Percentiles rank a stretch among this genome's conserved stretches.
These are phyloP conservation scores for Leucoraja ocellata DNA, from an alignment of 2,797 vertebrate genomes.

Conservation along the genomic window DNA sequence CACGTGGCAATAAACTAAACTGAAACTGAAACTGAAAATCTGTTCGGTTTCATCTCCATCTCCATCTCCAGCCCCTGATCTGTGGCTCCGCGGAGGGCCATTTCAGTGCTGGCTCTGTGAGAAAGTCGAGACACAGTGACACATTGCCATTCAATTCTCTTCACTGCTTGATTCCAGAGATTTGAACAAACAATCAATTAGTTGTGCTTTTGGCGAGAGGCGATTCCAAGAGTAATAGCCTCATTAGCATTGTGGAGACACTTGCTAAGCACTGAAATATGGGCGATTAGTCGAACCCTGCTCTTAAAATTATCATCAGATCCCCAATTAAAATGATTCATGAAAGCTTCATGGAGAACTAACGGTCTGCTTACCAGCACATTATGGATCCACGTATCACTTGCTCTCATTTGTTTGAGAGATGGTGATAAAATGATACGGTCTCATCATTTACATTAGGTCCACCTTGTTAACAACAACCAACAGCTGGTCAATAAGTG, in stretches of 20 bases:
- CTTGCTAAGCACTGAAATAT: slow-evolving; percentile 14
- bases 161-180: background rate
- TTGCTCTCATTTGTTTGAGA: background rate
- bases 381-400: slow-evolving; percentile 8
- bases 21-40: background rate
- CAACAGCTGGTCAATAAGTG: background rate
- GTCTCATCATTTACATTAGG: background rate
- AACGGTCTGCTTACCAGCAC: slow-evolving; percentile 15
- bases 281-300: background rate
- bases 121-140: background rate
- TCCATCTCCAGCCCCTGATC: background rate
- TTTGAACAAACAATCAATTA: slow-evolving; percentile 32
- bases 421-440: background rate
- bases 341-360: background rate
- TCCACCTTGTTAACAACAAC: background rate
- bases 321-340: slow-evolving; percentile 34
- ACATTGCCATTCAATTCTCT: background rate
- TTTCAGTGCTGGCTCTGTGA: no score
- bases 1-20: no score
- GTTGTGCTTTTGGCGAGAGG: background rate
- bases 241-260: slow-evolving; percentile 18
- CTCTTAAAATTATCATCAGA: background rate
- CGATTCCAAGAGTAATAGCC: slow-evolving; percentile 23
- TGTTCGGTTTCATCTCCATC: background rate
- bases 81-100: background rate